phyloP scores from a whole-genome alignment of 2,113 vertebrate species.

The Menura novaehollandiae region DNA sequence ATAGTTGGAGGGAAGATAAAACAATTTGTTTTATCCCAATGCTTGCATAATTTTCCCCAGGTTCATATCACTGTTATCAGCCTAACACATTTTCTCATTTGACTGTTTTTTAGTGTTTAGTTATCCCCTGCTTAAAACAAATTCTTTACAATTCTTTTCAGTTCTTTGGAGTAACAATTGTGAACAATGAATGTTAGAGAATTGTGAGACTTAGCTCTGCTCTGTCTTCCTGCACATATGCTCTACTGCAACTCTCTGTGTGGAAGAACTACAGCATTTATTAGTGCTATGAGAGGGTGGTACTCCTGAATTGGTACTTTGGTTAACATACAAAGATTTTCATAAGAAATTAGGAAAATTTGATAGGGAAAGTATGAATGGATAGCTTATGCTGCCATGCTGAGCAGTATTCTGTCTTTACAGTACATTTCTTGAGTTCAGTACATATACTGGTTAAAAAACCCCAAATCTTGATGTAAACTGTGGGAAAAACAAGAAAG shows the following conservation, averaged over 20 bases:
- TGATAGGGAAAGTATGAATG: background rate
- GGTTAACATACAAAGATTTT: background rate
- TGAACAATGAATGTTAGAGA: background rate
- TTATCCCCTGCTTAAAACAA: background rate
- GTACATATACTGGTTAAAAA: background rate
- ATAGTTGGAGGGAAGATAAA: background rate
- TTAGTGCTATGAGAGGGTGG: background rate
- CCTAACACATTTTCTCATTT: constrained; percentile 19
- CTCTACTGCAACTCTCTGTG: background rate
- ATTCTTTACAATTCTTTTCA: background rate
- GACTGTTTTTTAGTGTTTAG: constrained; percentile 5
- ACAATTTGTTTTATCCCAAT: background rate
- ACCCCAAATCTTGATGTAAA: background rate
- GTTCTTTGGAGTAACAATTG: background rate
- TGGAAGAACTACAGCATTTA: background rate
- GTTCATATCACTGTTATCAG: background rate
- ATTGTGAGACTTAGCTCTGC: background rate
- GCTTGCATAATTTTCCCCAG: background rate
- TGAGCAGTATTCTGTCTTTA: background rate
- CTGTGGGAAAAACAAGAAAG: background rate
- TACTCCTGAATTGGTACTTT: background rate
- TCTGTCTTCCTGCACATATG: background rate
- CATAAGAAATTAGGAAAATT: background rate
- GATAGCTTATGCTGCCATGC: background rate
- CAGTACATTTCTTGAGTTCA: background rate